Evolutionary conservation across 1,140 invertebrate species (phyloP).

Genomic region (Plectrocnemia conspersa): DNA sequence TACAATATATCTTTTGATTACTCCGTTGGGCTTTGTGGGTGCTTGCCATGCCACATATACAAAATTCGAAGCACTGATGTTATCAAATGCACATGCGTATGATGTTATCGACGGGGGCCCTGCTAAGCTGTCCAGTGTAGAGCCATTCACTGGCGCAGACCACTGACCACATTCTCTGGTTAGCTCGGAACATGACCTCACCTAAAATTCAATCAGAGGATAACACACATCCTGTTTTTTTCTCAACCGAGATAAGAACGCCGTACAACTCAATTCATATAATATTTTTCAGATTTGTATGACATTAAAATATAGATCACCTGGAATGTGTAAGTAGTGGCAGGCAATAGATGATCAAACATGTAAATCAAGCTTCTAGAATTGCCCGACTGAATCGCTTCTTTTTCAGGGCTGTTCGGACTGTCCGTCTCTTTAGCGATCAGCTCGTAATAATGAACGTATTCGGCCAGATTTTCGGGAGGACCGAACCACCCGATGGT

Average conservation of each 20-base stretch:
- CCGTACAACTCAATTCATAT: not conserved
- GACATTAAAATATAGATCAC: conserved; percentile 39
- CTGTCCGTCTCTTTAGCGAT: conserved; percentile 58
- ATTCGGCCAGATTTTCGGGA: conserved; percentile 58
- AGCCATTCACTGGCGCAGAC: conserved; percentile 69
- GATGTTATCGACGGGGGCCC: conserved; percentile 58
- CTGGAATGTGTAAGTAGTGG: conserved; percentile 72
- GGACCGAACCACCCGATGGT: conserved; percentile 72
- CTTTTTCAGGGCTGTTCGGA: conserved; percentile 50
- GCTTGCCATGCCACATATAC: conserved; percentile 66
- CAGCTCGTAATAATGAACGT: conserved; percentile 73
- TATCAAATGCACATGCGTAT: conserved; percentile 62
- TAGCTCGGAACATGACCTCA: conserved; percentile 70
- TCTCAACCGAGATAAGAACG: not conserved
- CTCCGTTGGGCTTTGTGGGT: conserved; percentile 67
- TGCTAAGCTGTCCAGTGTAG: conserved; percentile 71
- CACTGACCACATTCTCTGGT: conserved; percentile 69
- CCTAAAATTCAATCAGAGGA: conserved; percentile 41
- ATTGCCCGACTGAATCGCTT: conserved; percentile 60
- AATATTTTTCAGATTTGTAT: not conserved
- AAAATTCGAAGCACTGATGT: conserved; percentile 58
- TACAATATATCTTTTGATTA: conserved; percentile 66
- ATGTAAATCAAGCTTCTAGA: conserved; percentile 64
- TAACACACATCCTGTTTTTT: not conserved
- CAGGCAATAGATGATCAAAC: conserved; percentile 69